Conservation (phyloP, 2,888 invertebrate genomes). For the Hipparchia sbordonii region DNA sequence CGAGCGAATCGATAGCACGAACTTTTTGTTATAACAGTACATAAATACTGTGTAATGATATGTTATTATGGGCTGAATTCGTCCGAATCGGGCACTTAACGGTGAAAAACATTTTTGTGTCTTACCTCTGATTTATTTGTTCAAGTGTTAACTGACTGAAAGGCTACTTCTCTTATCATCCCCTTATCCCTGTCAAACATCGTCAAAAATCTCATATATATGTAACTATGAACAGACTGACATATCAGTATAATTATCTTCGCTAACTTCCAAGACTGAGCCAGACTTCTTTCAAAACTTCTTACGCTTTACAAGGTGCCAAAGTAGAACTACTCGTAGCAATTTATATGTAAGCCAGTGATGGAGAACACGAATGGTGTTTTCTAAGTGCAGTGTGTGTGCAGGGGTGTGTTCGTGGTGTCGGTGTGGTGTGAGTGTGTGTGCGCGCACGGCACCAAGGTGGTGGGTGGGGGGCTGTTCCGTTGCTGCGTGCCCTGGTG, state of each 20-base stretch:
- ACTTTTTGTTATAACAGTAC: not conserved
- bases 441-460: constrained; percentile 80
- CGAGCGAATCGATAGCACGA: constrained; percentile 23
- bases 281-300: constrained; percentile 52
- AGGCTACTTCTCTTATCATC: not conserved
- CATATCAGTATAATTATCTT: constrained; percentile 70
- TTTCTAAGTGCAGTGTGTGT: constrained; percentile 41
- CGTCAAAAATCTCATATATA: not conserved
- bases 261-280: constrained; percentile 71
- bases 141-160: not conserved
- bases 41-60: not conserved
- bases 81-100: not conserved
- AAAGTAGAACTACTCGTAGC: constrained; percentile 41
- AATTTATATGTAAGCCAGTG: constrained; percentile 28
- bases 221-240: constrained; percentile 52
- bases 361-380: constrained; percentile 42
- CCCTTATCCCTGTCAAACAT: not conserved
- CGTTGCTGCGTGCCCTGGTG: constrained; percentile 93
- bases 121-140: constrained; percentile 1
- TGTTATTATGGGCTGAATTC: not conserved
- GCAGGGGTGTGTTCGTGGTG: constrained; percentile 43
- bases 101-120: not conserved
- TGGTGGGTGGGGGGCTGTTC: constrained; percentile 90
- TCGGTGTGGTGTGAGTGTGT: constrained; percentile 49
- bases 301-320: constrained; percentile 53